These are phyloP conservation scores for Sternotherus odoratus DNA, from an alignment of 2,797 vertebrate genomes.

Conservation along the genomic window DNA sequence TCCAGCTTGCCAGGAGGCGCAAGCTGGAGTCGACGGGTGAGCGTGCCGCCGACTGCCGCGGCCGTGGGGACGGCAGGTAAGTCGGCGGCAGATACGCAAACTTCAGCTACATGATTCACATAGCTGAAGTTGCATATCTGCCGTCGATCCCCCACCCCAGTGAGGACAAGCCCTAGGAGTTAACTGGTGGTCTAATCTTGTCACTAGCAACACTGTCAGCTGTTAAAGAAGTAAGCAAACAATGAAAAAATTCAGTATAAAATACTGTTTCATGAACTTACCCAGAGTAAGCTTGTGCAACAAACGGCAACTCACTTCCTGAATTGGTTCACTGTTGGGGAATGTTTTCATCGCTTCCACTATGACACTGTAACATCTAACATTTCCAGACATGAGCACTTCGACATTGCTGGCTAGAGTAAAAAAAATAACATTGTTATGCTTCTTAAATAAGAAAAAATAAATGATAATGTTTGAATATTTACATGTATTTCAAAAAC, in stretches of 20 bases:
- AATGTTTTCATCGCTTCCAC: slow-evolving; percentile 88
- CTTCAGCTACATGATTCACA: too few relatives aligned
- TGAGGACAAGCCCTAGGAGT: too few relatives aligned
- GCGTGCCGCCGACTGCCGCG: too few relatives aligned
- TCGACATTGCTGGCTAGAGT: slow-evolving; percentile 92
- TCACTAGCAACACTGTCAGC: neutral
- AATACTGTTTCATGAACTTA: slow-evolving; percentile 73
- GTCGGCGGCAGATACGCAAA: too few relatives aligned
- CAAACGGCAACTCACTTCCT: slow-evolving; percentile 92
- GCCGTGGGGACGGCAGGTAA: too few relatives aligned
- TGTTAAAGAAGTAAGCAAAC: neutral
- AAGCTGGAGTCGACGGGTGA: too few relatives aligned
- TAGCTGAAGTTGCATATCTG: too few relatives aligned
- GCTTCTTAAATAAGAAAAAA: neutral
- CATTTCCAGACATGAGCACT: slow-evolving; percentile 94
- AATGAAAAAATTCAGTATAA: neutral
- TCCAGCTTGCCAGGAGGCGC: too few relatives aligned
- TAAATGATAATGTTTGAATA: neutral
- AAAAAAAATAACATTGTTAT: slow-evolving; percentile 29
- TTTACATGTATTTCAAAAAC: neutral
- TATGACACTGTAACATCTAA: slow-evolving; percentile 90
- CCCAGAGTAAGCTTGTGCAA: slow-evolving; percentile 91
- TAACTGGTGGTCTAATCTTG: neutral
- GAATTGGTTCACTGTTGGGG: slow-evolving; percentile 86
- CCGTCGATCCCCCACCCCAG: too few relatives aligned